Percentiles rank a stretch among this genome's conserved stretches.
Evolutionary conservation across 2,113 vertebrate species (phyloP).

Genomic region (Ptyas mucosa): DNA sequence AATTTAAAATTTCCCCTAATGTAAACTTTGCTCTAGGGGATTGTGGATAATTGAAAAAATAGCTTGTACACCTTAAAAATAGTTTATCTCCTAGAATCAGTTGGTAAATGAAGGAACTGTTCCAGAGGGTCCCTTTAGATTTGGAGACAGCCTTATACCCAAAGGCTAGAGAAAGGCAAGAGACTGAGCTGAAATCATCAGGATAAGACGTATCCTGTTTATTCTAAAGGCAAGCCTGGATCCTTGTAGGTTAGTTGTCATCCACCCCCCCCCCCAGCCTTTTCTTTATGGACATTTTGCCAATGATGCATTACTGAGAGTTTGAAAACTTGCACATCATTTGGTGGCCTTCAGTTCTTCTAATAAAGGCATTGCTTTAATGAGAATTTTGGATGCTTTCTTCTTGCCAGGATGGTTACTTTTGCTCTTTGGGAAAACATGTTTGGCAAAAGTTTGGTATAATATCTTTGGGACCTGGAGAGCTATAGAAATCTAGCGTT

Average conservation of each 20-base stretch:
- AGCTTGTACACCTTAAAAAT: neutral
- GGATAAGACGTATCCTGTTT: neutral
- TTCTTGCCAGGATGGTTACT: neutral
- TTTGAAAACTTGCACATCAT: neutral
- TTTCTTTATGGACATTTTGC: neutral
- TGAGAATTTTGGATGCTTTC: neutral
- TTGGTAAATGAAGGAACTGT: neutral
- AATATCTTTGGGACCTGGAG: neutral
- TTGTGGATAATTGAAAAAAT: neutral
- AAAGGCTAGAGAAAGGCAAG: neutral
- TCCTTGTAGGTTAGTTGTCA: neutral
- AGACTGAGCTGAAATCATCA: neutral
- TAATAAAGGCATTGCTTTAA: neutral
- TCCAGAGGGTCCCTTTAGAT: neutral
- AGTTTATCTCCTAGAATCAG: neutral
- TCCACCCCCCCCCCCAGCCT: neutral
- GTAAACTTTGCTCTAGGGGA: neutral
- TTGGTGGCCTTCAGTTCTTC: neutral
- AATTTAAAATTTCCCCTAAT: neutral
- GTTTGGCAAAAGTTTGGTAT: neutral
- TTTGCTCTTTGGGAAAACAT: neutral
- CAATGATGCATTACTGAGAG: neutral
- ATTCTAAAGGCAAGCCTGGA: neutral
- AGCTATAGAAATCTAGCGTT: slow-evolving; percentile 9
- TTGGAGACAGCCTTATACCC: too few species aligned